Evolutionary conservation across 2,797 vertebrate genomes (phyloP).

Genomic region (Sebastes matsubarae): DNA sequence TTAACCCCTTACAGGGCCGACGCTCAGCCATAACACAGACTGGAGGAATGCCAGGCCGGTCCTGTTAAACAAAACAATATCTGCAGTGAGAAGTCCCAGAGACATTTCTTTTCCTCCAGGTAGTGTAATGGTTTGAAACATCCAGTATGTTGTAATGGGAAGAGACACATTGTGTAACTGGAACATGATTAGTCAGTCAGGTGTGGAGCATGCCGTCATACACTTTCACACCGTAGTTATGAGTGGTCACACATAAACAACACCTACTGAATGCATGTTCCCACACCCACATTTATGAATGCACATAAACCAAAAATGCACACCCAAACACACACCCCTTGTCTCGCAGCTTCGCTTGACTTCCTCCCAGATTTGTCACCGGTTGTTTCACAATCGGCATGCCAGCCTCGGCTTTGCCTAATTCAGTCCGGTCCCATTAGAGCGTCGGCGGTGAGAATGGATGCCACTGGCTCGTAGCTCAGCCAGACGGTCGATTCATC

Average conservation of each 20-base stretch:
- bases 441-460: background rate
- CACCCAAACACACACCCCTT: constrained; percentile 41
- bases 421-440: constrained; percentile 13
- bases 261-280: background rate
- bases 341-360: constrained; percentile 9
- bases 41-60: constrained; percentile 70
- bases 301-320: constrained; percentile 19
- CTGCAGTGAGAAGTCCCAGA: constrained; percentile 65
- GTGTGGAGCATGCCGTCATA: constrained; percentile 30
- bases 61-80: constrained; percentile 66
- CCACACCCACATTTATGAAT: constrained; percentile 1
- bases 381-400: constrained; percentile 40
- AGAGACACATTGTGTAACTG: constrained; percentile 61
- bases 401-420: constrained; percentile 1
- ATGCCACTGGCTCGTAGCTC: background rate
- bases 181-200: constrained; percentile 58
- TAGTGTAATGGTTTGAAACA: constrained; percentile 49
- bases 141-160: constrained; percentile 58
- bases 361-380: constrained; percentile 53
- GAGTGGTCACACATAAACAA: background rate
- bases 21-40: constrained; percentile 80
- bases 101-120: constrained; percentile 42
- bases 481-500: constrained; percentile 52
- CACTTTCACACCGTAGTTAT: background rate
- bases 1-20: constrained; percentile 70